Evolutionary conservation across 2,113 vertebrate genomes (phyloP), one percentile per base, ranked within the genome.

Genomic region (Podiceps cristatus): DNA sequence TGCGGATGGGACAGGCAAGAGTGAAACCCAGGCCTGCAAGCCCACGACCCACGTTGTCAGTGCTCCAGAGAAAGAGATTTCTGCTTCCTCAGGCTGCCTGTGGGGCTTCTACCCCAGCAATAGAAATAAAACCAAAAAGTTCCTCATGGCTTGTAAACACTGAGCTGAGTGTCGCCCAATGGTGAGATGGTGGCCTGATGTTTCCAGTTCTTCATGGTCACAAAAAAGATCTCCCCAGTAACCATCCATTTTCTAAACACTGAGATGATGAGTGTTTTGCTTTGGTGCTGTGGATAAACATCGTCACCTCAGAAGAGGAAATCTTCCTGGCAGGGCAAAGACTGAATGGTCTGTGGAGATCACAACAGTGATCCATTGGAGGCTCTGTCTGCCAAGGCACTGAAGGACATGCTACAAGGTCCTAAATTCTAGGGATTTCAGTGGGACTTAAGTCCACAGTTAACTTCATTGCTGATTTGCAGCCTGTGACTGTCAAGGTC

Each of bases 281-380:
- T 79, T 62, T 20, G 7, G 28, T 67, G 23, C 35, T 2, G 3
- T 24, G 16, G 60, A 85, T 31, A 73, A 76, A 66, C 14, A 4
- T 22, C 20, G 63, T 33, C 55, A 67, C 7, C n/a, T 42, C 60
- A 40, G 14, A 25, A 74, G 16, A 69, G 11, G 19, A 80, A 83
- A 80, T 71, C 53, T 77, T 84, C 72, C 72, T 53, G 25, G 56
- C 78, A 95, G 23, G 10, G 47, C 52, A 95, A 67, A 69, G 18
- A 79, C 37, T 53, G 45, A 93, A 78, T 1, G 0, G 27, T 25
- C 50, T 67, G 20, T 5, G 4, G 28, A 80, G 28, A 77, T 63
- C 60, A 72, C 52, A 92, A 14, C 2, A 84, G 24, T 1, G 8
- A 77, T 59, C n/a, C 5, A 23, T 31, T 53, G 23, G 33, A 86